Percentiles rank a stretch among this genome's conserved stretches.
phyloP scores from a whole-genome alignment of 2,888 invertebrate species.

The Agrilus mali region DNA sequence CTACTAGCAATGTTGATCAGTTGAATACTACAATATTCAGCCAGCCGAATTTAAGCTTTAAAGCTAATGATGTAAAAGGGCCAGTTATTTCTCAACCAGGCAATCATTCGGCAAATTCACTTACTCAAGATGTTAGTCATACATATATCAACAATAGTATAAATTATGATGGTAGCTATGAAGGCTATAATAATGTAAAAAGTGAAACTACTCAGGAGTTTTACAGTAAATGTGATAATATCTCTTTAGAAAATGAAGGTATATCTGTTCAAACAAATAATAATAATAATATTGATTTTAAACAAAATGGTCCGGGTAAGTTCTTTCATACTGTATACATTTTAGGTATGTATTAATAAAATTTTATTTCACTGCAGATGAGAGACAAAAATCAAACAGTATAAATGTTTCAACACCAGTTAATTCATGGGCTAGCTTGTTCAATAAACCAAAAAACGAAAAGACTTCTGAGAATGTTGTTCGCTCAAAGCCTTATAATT shows the following conservation, averaged over 20 bases:
- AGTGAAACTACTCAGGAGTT: slow-evolving; percentile 3
- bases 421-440: slow-evolving; percentile 57
- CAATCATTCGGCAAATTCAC: background rate
- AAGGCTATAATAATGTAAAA: slow-evolving; percentile 1
- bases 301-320: background rate
- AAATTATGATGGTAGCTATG: slow-evolving; percentile 1
- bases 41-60: background rate
- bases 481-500: no score
- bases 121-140: background rate
- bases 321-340: no score
- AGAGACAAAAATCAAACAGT: background rate
- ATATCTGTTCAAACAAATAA: background rate
- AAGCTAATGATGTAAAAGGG: no score
- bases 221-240: background rate
- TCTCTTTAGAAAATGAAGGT: background rate
- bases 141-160: background rate
- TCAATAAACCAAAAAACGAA: slow-evolving; percentile 28
- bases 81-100: no score
- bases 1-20: no score
- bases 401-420: slow-evolving; percentile 22
- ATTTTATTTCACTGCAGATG: no score
- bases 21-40: background rate
- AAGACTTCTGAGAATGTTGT: slow-evolving; percentile 11
- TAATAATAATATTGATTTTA: background rate
- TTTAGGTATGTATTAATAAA: no score